Percentiles rank a stretch among this genome's conserved stretches.
Evolutionary conservation across 1,140 invertebrate species (phyloP).

Genomic region (Galleria mellonella): DNA sequence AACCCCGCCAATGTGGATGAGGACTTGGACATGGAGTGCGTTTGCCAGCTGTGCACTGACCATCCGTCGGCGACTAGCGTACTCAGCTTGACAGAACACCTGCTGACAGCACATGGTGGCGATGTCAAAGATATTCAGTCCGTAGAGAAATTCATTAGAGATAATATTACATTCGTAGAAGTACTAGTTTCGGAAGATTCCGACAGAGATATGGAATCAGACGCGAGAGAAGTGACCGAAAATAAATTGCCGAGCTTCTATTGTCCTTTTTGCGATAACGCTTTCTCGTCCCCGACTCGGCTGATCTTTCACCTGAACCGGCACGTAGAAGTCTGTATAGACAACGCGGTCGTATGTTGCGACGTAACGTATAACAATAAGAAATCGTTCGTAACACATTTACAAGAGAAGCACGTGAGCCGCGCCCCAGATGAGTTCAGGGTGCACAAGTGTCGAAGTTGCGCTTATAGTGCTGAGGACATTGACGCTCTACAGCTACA

Average conservation of each 20-base stretch:
- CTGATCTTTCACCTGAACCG: constrained; percentile 39
- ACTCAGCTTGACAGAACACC: constrained; percentile 28
- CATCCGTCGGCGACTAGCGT: constrained; percentile 11
- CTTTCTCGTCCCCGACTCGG: constrained; percentile 42
- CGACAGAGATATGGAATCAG: constrained; percentile 12
- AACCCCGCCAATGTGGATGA: constrained; percentile 23
- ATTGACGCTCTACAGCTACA: constrained; percentile 24
- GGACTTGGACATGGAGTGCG: constrained; percentile 30
- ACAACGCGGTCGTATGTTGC: constrained; percentile 35
- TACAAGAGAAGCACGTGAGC: constrained; percentile 31
- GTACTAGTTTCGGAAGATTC: constrained; percentile 19
- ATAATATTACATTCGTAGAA: constrained; percentile 47
- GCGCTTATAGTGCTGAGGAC: constrained; percentile 22
- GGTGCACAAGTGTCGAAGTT: constrained; percentile 22
- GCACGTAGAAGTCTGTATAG: constrained; percentile 30
- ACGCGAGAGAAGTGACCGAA: neutral
- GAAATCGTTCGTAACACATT: constrained; percentile 29
- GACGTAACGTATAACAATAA: constrained; percentile 21
- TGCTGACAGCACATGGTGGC: constrained; percentile 6
- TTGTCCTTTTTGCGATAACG: constrained; percentile 47
- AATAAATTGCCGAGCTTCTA: constrained; percentile 18
- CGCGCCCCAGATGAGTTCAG: neutral
- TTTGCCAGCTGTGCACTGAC: constrained; percentile 41
- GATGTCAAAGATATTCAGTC: neutral
- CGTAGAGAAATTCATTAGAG: constrained; percentile 34